phyloP scores from a whole-genome alignment of 2,113 vertebrate species.

The Tapirus terrestris region DNA sequence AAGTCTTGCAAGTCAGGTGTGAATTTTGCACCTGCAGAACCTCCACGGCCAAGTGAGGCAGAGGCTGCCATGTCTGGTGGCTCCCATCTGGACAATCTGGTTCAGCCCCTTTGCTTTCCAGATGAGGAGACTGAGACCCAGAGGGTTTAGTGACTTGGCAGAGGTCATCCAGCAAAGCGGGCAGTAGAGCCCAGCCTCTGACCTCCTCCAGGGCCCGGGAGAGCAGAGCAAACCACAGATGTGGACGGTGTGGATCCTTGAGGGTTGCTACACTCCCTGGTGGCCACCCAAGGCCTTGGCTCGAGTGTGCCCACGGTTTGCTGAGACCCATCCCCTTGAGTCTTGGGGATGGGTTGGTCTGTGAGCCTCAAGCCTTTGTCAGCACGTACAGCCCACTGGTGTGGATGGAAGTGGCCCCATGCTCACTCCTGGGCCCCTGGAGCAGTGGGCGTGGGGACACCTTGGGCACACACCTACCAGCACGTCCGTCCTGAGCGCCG shows the following conservation, averaged over 20 bases:
- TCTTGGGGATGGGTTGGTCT: not conserved
- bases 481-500: not conserved
- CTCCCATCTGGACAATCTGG: rapidly evolving
- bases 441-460: rapidly evolving
- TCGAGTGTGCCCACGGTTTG: not conserved
- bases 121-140: not conserved
- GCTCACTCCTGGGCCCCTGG: not conserved
- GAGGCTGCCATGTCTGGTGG: rapidly evolving
- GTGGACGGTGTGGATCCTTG: rapidly evolving
- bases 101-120: rapidly evolving
- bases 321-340: not conserved
- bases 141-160: not conserved
- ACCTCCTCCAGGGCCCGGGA: not conserved
- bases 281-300: too few relatives aligned
- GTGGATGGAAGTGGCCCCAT: not conserved
- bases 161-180: not conserved
- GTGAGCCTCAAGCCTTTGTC: not conserved
- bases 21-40: not conserved
- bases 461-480: not conserved
- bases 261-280: not conserved
- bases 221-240: not conserved
- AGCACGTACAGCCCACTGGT: rapidly evolving
- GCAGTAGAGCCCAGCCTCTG: not conserved
- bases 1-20: too few relatives aligned
- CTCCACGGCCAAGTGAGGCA: rapidly evolving